Conservation (phyloP, 2,888 invertebrate genomes). For the Dryadula phaetusa region DNA sequence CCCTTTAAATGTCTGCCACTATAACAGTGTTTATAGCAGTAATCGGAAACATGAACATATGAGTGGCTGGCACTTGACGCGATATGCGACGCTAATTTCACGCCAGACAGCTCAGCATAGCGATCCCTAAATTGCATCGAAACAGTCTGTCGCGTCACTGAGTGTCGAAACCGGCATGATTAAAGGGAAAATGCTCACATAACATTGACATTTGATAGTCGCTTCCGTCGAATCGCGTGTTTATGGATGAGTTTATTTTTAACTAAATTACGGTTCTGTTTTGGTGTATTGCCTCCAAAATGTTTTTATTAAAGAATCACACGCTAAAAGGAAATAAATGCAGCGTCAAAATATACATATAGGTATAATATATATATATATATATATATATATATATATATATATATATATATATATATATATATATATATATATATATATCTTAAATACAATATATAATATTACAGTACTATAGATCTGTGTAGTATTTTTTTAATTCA, state of each 20-base stretch:
- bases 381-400: too few species aligned
- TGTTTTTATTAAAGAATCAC: slow-evolving; percentile 3
- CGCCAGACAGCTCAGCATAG: slow-evolving; percentile 55
- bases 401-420: too few species aligned
- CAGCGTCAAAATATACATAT: not conserved
- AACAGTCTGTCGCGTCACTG: slow-evolving; percentile 41
- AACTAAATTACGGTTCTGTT: slow-evolving; percentile 5
- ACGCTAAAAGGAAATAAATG: not conserved
- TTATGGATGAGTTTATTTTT: slow-evolving; percentile 21
- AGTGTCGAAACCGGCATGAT: slow-evolving; percentile 43
- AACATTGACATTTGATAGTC: slow-evolving; percentile 45
- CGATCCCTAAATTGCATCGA: slow-evolving; percentile 55
- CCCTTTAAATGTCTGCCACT: slow-evolving; percentile 24
- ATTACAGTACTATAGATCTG: too few species aligned
- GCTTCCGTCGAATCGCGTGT: slow-evolving; percentile 34
- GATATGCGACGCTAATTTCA: slow-evolving; percentile 61
- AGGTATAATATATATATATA: too few species aligned
- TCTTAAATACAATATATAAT: too few species aligned
- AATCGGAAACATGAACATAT: slow-evolving; percentile 43
- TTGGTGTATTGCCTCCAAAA: not conserved
- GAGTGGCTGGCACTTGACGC: slow-evolving; percentile 48
- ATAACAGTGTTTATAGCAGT: slow-evolving; percentile 35
- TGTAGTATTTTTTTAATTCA: not conserved
- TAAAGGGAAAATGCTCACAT: slow-evolving; percentile 43
- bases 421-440: too few species aligned